Base-by-base conservation (phyloP, 2,113 vertebrate genomes). In the Anser brachyrhynchus region DNA sequence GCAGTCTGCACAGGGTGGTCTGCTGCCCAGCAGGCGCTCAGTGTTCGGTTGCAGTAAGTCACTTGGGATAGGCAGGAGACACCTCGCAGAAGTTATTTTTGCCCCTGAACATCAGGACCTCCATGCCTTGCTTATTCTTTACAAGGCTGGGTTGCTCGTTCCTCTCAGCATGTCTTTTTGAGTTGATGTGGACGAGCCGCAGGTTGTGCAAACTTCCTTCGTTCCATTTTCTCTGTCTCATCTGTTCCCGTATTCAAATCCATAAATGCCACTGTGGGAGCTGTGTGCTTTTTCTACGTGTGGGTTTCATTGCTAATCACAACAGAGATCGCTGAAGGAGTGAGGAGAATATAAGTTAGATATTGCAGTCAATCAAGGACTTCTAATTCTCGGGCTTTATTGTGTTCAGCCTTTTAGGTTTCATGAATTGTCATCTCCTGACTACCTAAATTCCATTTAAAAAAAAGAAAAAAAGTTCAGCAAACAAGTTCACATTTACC, bases 261-360 rank as follows among this genome's bases (percentile, higher is more conserved):
- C 1, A 1, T 79, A 51, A 0, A 0, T 89, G 51, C 57, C 66
- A 49, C 81, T 0, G 3, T 76, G 82, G 89, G 93, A 94, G 55
- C 70, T 41, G 9, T 39, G 41, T 83, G 71, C 72, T 79, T 80
- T 82, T 93, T 76, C 55, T 93, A 75, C 3, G 0, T 87, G 82
- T 51, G 71, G 78, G 67, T 91, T 97, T 94, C 94, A 83, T 70
- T 88, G 78, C 87, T 76, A 39, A 88, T 94, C 82, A 57, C 78
- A 79, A 22, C 71, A 82, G 62, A 87, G 78, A 89, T 57, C 65
- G 43, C 15, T 51, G 70, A 72, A 83, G 84, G 49, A 92, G 44
- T 10, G 70, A 84, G 74, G 49, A 49, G 69, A 79, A 76, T 75
- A 4, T 55, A 35, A 87, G 49, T 91, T 90, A 51, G 71, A 33